Evolutionary conservation across 2,113 vertebrate species (phyloP).

Genomic region (Leptodactylus fuscus): DNA sequence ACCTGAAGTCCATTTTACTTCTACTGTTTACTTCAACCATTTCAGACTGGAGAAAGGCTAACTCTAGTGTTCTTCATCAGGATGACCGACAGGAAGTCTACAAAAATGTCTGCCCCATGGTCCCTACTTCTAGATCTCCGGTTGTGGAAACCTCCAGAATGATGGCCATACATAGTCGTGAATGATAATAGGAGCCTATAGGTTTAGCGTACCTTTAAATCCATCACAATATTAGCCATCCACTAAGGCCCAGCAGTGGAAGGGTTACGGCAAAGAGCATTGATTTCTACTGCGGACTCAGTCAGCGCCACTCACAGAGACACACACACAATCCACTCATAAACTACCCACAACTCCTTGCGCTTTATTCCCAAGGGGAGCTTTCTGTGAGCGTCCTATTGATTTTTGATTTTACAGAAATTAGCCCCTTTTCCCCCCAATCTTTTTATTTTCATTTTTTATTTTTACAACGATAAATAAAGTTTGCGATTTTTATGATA

Average conservation of each 20-base stretch:
- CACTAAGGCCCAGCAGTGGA: background rate
- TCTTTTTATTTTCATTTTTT: conserved; percentile 33
- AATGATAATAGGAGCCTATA: background rate
- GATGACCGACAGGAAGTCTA: background rate
- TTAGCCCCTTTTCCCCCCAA: conserved; percentile 51
- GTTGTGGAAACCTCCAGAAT: background rate
- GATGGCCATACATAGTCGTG: background rate
- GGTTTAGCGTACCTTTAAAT: background rate
- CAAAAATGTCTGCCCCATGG: background rate
- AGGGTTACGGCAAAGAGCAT: conserved; percentile 59
- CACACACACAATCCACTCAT: conserved; percentile 53
- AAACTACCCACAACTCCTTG: conserved; percentile 58
- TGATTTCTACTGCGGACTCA: conserved; percentile 59
- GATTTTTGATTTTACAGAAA: conserved; percentile 64
- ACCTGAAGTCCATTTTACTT: background rate
- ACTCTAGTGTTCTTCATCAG: background rate
- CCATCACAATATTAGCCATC: background rate
- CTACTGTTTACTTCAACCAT: background rate
- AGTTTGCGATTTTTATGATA: background rate
- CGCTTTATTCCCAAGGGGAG: conserved; percentile 50
- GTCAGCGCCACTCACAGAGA: conserved; percentile 53
- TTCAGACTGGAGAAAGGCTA: background rate
- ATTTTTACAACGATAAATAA: background rate
- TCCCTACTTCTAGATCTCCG: background rate
- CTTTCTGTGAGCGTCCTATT: conserved; percentile 57